A percentile compares a stretch with the other conserved stretches of the same genome.
Evolutionary conservation across 2,888 invertebrate genomes (phyloP).

Genomic region (Taphrorychus bicolor): DNA sequence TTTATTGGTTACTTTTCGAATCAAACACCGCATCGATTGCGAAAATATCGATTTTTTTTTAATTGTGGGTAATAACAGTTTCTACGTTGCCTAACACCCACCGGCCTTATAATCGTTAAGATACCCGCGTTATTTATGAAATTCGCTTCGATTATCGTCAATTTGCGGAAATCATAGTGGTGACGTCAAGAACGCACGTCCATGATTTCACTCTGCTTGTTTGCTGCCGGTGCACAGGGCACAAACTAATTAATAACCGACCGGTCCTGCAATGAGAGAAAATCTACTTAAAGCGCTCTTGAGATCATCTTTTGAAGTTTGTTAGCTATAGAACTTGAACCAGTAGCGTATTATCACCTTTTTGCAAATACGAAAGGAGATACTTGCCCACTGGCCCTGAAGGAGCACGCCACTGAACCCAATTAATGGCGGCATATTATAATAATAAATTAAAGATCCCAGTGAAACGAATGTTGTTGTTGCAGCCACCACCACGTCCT

Average conservation of each 20-base stretch:
- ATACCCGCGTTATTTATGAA: conserved; percentile 1
- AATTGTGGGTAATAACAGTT: background rate
- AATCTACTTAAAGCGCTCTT: background rate
- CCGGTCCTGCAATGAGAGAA: background rate
- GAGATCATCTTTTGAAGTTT: conserved; percentile 1
- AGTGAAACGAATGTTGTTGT: background rate
- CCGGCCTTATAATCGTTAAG: background rate
- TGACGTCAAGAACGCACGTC: background rate
- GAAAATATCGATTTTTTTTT: conserved; percentile 7
- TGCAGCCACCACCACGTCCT: conserved; percentile 3
- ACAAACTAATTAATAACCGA: background rate
- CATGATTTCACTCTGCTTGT: background rate
- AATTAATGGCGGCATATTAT: background rate
- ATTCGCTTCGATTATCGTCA: conserved; percentile 1
- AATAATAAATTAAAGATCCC: conserved; percentile 7
- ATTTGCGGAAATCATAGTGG: background rate
- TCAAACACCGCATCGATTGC: background rate
- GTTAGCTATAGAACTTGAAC: background rate
- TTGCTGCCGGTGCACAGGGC: background rate
- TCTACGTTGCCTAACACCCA: conserved; percentile 5
- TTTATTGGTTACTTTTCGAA: background rate
- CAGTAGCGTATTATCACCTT: background rate
- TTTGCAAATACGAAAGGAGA: background rate
- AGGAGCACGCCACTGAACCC: background rate
- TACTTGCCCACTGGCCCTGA: background rate